A percentile compares a stretch with the other conserved stretches of the same genome.
phyloP scores from a whole-genome alignment of 2,113 vertebrate genomes.

The Takifugu bimaculatus region DNA sequence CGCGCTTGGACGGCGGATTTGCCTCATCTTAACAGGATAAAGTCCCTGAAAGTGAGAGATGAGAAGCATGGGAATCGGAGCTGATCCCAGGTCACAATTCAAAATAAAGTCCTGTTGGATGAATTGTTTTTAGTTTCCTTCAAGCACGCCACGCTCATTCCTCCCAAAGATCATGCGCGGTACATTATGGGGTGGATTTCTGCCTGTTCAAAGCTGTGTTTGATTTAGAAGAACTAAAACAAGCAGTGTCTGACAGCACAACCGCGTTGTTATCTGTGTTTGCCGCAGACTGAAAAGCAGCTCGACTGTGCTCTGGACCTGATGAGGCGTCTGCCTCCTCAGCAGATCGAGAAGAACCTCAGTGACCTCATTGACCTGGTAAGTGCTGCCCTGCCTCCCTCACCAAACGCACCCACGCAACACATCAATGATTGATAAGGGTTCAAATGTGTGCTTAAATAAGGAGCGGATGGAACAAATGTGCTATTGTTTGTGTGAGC shows the following conservation, averaged over 20 bases:
- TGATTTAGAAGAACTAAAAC: too few relatives aligned
- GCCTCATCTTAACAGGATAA: not conserved
- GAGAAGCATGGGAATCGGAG: not conserved
- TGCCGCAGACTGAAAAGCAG: slow-evolving; percentile 92
- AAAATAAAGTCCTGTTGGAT: not conserved
- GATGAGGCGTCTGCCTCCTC: slow-evolving; percentile 98
- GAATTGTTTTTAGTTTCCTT: not conserved
- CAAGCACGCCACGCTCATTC: too few relatives aligned
- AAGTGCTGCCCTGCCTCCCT: slow-evolving; percentile 36
- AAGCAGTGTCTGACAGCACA: too few relatives aligned
- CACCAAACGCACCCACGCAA: not conserved
- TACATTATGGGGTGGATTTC: too few relatives aligned
- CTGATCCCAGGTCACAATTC: not conserved
- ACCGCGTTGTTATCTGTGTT: not conserved
- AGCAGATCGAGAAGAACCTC: slow-evolving; percentile 99
- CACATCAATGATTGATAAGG: not conserved
- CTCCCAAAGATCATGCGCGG: too few relatives aligned
- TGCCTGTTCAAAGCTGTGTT: too few relatives aligned
- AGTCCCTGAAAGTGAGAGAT: not conserved
- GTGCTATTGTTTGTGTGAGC: not conserved
- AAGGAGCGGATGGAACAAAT: too few relatives aligned
- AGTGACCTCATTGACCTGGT: slow-evolving; percentile 99
- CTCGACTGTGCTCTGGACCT: slow-evolving; percentile 99
- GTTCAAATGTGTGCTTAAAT: not conserved
- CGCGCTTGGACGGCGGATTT: not conserved